Evolutionary conservation across 2,113 vertebrate species (phyloP).

Genomic region (Lanius ludovicianus): DNA sequence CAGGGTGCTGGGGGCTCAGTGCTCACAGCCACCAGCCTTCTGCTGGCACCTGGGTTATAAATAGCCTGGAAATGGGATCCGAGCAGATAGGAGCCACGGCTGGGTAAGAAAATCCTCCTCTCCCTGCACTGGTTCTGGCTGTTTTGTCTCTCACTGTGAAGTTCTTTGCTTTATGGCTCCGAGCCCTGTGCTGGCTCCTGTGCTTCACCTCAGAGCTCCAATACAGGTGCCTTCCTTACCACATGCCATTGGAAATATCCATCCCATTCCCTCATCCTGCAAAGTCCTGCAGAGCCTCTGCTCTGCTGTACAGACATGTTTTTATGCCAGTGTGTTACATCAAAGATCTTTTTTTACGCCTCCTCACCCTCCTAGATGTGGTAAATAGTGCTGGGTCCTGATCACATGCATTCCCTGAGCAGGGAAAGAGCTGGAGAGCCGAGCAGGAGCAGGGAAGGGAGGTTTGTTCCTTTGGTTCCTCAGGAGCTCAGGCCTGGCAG

Average conservation of each 20-base stretch:
- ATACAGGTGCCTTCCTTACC: background rate
- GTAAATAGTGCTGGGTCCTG: background rate
- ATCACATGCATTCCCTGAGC: background rate
- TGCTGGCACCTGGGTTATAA: background rate
- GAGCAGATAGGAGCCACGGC: background rate
- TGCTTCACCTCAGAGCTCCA: background rate
- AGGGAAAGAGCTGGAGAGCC: background rate
- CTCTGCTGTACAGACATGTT: background rate
- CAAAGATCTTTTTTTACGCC: background rate
- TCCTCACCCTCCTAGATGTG: background rate
- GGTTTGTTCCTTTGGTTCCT: background rate
- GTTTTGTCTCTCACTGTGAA: background rate
- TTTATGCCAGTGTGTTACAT: background rate
- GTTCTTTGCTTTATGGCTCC: constrained; percentile 16
- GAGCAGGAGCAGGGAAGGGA: background rate
- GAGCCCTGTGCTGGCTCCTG: background rate
- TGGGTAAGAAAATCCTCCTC: background rate
- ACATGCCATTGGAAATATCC: background rate
- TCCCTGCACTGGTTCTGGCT: background rate
- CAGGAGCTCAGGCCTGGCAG: background rate
- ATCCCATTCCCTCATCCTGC: background rate
- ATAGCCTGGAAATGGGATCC: constrained; percentile 31
- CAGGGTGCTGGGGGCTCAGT: background rate
- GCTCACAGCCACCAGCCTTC: background rate
- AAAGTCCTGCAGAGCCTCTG: background rate